Percentiles rank a stretch among this genome's conserved stretches.
These are phyloP conservation scores for Stegodyphus mimosarum DNA, from an alignment of 1,140 invertebrate species.

Conservation along the genomic window DNA sequence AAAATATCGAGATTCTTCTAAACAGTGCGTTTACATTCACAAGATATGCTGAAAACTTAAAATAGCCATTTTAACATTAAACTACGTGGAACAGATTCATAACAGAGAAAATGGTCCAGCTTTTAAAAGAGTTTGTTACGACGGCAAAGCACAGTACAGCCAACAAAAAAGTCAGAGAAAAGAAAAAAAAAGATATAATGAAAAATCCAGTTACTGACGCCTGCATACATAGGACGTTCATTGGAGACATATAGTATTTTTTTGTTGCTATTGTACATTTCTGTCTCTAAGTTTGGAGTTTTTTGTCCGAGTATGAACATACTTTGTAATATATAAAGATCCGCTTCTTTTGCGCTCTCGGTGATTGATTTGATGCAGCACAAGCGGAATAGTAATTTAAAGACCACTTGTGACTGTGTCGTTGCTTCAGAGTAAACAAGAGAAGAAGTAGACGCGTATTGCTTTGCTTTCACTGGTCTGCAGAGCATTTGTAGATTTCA, in stretches of 20 bases:
- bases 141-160: background rate
- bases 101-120: background rate
- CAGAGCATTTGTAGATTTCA: background rate
- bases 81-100: slow-evolving; percentile 8
- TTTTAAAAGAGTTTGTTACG: background rate
- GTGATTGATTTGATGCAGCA: background rate
- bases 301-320: background rate
- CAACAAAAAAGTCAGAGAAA: background rate
- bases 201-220: background rate
- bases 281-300: background rate
- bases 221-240: background rate
- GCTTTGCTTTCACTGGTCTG: background rate
- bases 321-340: background rate
- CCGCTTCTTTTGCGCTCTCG: background rate
- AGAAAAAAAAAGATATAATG: background rate
- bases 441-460: background rate
- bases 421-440: background rate
- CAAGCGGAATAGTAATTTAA: background rate
- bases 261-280: background rate
- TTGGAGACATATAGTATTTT: background rate
- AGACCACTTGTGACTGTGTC: no score
- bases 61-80: background rate
- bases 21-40: slow-evolving; percentile 39
- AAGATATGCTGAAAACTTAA: slow-evolving; percentile 27
- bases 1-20: slow-evolving; percentile 45